Evolutionary conservation across 2,888 invertebrate genomes (phyloP).

Genomic region (Cheilosia vulpina): DNA sequence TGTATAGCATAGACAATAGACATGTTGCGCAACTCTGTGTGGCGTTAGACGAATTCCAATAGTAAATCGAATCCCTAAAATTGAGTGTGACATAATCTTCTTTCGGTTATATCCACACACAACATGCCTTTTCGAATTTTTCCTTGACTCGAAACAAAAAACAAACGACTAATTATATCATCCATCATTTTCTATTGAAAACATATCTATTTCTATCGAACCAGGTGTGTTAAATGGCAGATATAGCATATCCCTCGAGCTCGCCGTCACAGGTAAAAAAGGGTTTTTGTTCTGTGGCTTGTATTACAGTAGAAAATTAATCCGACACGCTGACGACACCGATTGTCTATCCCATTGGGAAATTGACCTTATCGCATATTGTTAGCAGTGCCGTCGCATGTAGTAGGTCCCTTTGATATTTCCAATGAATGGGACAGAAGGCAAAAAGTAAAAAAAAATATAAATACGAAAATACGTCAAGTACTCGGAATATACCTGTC

Average conservation of each 20-base stretch:
- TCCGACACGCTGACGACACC: constrained; percentile 26
- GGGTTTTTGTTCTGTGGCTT: constrained; percentile 6
- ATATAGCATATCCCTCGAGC: background rate
- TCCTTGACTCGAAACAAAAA: constrained; percentile 2
- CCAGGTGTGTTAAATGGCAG: constrained; percentile 34
- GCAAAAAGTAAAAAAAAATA: background rate
- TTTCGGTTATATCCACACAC: background rate
- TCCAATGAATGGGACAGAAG: constrained; percentile 33
- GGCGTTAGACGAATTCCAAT: background rate
- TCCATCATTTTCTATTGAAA: constrained; percentile 32
- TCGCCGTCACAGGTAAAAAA: constrained; percentile 40
- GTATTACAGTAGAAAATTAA: constrained; percentile 38
- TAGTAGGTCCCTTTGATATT: constrained; percentile 38
- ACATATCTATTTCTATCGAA: constrained; percentile 22
- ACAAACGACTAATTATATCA: constrained; percentile 46
- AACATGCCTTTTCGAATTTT: background rate
- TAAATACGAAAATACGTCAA: constrained; percentile 17
- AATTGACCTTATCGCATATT: constrained; percentile 32
- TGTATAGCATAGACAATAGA: constrained; percentile 4
- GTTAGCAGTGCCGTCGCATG: background rate
- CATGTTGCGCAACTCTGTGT: background rate
- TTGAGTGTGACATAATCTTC: constrained; percentile 30
- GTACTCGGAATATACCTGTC: constrained; percentile 67
- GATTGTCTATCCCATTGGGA: constrained; percentile 30
- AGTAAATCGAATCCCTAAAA: background rate